These are phyloP conservation scores for Cremastobaeus sp. DNA, from an alignment of 2,888 invertebrate genomes.

Conservation along the genomic window DNA sequence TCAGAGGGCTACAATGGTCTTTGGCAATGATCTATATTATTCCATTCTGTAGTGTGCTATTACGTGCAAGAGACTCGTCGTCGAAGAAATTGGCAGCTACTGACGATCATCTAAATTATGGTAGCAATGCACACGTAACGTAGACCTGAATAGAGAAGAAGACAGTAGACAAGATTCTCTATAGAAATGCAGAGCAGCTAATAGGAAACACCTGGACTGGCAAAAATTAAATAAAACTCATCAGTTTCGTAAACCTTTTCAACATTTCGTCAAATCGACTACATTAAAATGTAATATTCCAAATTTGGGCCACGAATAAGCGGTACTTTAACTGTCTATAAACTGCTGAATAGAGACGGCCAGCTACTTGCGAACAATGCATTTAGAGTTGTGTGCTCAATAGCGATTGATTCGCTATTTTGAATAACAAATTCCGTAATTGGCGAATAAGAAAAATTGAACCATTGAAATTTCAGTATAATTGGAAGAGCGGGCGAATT, in stretches of 20 bases:
- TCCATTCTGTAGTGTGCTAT: constrained; percentile 47
- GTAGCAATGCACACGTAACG: constrained; percentile 49
- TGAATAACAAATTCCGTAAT: no score
- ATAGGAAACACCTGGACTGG: constrained; percentile 54
- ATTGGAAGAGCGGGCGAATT: no score
- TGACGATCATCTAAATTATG: constrained; percentile 49
- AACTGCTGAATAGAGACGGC: background rate
- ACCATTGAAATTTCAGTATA: no score
- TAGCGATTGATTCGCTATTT: no score
- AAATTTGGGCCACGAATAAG: constrained; percentile 5
- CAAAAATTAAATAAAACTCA: constrained; percentile 43
- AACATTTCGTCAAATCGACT: constrained; percentile 50
- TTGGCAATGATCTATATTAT: constrained; percentile 31
- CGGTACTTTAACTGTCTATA: background rate
- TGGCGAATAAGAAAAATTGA: no score
- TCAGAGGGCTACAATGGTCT: constrained; percentile 47
- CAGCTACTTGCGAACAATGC: background rate
- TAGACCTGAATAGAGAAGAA: constrained; percentile 41
- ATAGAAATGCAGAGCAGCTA: constrained; percentile 57
- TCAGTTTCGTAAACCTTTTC: constrained; percentile 53
- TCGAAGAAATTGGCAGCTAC: constrained; percentile 29
- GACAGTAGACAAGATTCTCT: constrained; percentile 35
- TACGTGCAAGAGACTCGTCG: constrained; percentile 28
- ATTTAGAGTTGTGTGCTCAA: no score
- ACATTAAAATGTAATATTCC: constrained; percentile 45